Evolutionary conservation across 2,888 invertebrate species (phyloP), one percentile per base, ranked within the genome.

Genomic region (Thecocarcelia acutangulata): DNA sequence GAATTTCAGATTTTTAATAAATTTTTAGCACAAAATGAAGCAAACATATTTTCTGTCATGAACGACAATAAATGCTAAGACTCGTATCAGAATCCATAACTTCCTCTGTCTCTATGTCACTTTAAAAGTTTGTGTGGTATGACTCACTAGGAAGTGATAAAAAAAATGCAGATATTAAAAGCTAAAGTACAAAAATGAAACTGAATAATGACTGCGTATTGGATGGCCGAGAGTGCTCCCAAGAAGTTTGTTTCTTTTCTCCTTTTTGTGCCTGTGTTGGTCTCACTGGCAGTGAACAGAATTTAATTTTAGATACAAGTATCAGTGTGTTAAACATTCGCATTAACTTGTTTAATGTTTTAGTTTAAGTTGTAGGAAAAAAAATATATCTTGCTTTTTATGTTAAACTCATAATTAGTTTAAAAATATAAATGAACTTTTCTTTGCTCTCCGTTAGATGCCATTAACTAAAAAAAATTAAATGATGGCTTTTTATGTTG

Each of bases 381-480:
- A 69, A 52, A 28, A 24, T 58, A 48, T 46, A 37, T 21, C 48
- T 46, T 46, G 3, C n/a, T 33, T 70, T 70, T 37, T 15, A 37
- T 19, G 37, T 40, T 46, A 58, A 42, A 46, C 40, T 54, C 28
- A 66, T 78, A 72, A 66, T 72, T 78, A 66, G 52, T 78, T 78
- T 78, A 37, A 66, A 58, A 72, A 52, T 46, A 61, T 19, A 52
- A 69, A 69, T 76, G 37, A 66, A 72, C 24, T 52, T 66, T 33
- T 19, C 48, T 12, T 48, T n/a, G 15, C 15, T 15, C 17, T 4
- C 11, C 19, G 17, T 1, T 21, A 2, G 33, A 17, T 28, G 12
- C 33, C 33, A 33, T 8, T 9, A 3, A 33, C 33, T 33, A 33
- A 8, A 6, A 33, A 33, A 33, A 33, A 33, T 33, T 33, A 33